phyloP scores from a whole-genome alignment of 1,140 invertebrate genomes.

The Rhopalosiphum padi region DNA sequence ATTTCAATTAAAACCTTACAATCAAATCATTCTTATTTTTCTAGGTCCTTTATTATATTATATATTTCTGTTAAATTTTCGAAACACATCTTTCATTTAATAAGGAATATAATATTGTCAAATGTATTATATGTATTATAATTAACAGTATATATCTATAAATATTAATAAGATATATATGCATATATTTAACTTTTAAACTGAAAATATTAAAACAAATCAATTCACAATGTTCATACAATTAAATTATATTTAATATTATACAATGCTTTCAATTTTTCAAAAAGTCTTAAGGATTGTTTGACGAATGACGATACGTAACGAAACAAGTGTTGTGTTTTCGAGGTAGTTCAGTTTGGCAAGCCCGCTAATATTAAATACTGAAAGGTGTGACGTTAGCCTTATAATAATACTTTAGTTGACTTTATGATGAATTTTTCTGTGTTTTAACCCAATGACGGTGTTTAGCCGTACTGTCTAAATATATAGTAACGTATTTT shows the following conservation, averaged over 20 bases:
- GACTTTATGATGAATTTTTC: slow-evolving; percentile 10
- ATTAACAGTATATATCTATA: no score
- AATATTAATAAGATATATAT: no score
- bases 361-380: neutral
- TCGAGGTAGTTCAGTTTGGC: neutral
- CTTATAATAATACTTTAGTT: neutral
- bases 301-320: neutral
- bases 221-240: no score
- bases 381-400: neutral
- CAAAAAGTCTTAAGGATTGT: neutral
- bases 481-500: slow-evolving; percentile 6
- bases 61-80: neutral
- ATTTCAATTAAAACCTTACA: neutral
- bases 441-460: neutral
- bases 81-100: neutral
- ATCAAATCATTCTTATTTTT: neutral
- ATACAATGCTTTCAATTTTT: neutral
- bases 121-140: no score
- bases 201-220: no score
- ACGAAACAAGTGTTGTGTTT: neutral
- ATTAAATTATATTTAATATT: no score
- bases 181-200: no score
- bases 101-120: neutral
- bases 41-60: neutral
- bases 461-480: neutral